These are phyloP conservation scores for Hydrocynus forskahlii DNA, from an alignment of 2,797 vertebrate genomes.

Conservation along the genomic window DNA sequence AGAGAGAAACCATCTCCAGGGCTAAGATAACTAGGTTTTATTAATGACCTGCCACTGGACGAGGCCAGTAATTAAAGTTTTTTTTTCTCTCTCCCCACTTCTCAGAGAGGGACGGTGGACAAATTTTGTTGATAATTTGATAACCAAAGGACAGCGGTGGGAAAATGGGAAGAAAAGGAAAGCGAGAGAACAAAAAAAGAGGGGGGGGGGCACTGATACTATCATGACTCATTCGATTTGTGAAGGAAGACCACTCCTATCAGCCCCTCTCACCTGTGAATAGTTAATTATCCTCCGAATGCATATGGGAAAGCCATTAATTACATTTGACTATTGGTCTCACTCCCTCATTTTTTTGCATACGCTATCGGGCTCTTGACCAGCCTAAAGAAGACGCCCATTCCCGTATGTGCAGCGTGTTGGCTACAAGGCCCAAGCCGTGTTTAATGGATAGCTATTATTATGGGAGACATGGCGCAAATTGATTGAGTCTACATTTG, in stretches of 20 bases:
- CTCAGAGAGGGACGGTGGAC: constrained; percentile 85
- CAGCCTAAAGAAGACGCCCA: constrained; percentile 17
- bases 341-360: constrained; percentile 71
- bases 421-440: constrained; percentile 38
- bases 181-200: constrained; percentile 60
- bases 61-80: constrained; percentile 95
- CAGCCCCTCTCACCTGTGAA: constrained; percentile 98
- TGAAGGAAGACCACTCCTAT: constrained; percentile 85
- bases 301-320: constrained; percentile 94
- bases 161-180: constrained; percentile 65
- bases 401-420: constrained; percentile 24
- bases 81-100: constrained; percentile 72
- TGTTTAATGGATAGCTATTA: constrained; percentile 55
- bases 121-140: constrained; percentile 98
- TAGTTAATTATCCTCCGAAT: constrained; percentile 93
- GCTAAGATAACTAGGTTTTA: constrained; percentile 95
- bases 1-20: constrained; percentile 77
- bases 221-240: constrained; percentile 93
- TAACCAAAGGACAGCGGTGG: constrained; percentile 87
- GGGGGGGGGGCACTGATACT: constrained; percentile 81
- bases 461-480: constrained; percentile 44
- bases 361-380: constrained; percentile 70
- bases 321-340: constrained; percentile 89
- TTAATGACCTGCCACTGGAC: constrained; percentile 98
- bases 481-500: constrained; percentile 47